Percentiles rank a stretch among this genome's conserved stretches.
Conservation (phyloP, 2,113 vertebrate genomes). For the Alethe diademata region DNA sequence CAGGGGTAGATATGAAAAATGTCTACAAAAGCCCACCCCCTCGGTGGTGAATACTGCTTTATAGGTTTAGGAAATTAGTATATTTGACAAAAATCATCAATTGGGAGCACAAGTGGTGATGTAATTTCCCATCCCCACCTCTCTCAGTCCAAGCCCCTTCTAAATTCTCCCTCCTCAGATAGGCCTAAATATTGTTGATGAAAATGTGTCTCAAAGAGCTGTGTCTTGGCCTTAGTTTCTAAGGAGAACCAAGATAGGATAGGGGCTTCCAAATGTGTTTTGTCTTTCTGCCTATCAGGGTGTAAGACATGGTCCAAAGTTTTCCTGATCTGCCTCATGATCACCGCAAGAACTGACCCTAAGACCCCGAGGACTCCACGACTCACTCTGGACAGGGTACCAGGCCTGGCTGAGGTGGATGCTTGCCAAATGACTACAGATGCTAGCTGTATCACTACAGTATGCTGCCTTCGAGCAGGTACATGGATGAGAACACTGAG, state of each 20-base stretch:
- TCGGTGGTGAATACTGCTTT: background rate
- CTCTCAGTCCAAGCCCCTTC: background rate
- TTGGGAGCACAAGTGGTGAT: background rate
- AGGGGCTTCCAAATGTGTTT: background rate
- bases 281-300: background rate
- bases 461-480: too few relatives aligned
- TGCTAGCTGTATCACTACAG: too few relatives aligned
- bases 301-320: too few relatives aligned
- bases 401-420: too few relatives aligned
- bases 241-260: background rate
- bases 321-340: too few relatives aligned
- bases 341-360: too few relatives aligned
- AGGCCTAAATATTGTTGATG: background rate
- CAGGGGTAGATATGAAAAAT: background rate
- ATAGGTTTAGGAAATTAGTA: background rate
- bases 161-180: background rate
- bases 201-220: background rate
- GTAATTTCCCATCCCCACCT: background rate
- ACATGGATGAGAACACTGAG: too few relatives aligned
- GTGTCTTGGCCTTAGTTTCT: background rate
- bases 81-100: background rate
- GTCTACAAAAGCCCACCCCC: background rate
- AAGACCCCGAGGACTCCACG: too few relatives aligned
- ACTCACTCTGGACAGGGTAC: too few relatives aligned
- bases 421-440: too few relatives aligned